These are phyloP conservation scores for Parascotia fuliginaria DNA, from an alignment of 2,888 invertebrate species.

Conservation along the genomic window DNA sequence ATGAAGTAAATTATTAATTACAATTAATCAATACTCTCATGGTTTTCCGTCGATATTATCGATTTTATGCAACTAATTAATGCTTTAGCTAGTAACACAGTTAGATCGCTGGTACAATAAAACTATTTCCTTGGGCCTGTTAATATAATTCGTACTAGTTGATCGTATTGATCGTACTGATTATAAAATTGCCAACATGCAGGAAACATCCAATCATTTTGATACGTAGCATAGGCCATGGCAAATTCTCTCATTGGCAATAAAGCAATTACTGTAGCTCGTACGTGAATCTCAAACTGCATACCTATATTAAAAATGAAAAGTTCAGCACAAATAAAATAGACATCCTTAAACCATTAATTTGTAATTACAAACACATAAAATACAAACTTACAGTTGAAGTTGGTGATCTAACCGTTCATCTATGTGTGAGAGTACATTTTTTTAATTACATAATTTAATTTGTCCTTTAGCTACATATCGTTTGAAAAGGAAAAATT, in stretches of 20 bases:
- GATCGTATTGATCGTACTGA: constrained; percentile 1
- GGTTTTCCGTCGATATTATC: constrained; percentile 24
- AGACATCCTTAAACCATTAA: too few species aligned
- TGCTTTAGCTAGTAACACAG: constrained; percentile 16
- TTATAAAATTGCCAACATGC: constrained; percentile 4
- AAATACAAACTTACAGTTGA: too few species aligned
- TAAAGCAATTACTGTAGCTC: background rate
- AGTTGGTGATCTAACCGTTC: too few species aligned
- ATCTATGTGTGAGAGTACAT: too few species aligned
- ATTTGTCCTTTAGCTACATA: too few species aligned
- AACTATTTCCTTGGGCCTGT: background rate
- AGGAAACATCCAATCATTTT: constrained; percentile 6
- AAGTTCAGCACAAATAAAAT: too few species aligned
- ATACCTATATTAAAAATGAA: too few species aligned
- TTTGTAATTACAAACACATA: too few species aligned
- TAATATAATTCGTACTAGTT: background rate
- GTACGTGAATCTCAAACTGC: constrained; percentile 1
- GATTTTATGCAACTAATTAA: constrained; percentile 26
- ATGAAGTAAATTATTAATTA: constrained; percentile 41
- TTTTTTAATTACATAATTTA: too few species aligned
- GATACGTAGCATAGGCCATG: background rate
- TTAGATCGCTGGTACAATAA: constrained; percentile 12
- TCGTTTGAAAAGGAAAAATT: too few species aligned
- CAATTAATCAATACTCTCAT: constrained; percentile 40
- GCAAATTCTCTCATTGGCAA: constrained; percentile 7